These are phyloP conservation scores for Mesorhabditis belari DNA, from an alignment of 2,888 invertebrate genomes.

Conservation along the genomic window DNA sequence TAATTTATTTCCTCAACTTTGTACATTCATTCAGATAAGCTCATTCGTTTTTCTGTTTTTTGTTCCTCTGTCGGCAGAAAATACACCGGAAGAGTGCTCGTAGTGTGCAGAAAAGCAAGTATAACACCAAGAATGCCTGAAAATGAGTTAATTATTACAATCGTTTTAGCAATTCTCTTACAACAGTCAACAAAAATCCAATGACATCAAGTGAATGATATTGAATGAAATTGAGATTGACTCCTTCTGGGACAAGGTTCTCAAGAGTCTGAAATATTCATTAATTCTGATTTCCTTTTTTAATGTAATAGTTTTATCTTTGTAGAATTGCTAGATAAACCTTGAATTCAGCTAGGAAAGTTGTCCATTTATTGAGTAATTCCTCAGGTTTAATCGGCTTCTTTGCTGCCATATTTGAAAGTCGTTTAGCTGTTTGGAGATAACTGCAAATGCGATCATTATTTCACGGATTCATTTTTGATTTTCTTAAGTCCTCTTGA, in stretches of 20 bases:
- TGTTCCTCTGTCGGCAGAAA: background rate
- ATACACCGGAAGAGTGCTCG: background rate
- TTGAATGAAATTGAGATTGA: constrained; percentile 28
- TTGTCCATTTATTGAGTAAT: constrained; percentile 33
- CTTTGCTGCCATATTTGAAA: constrained; percentile 28
- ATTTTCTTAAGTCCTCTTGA: background rate
- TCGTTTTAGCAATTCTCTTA: background rate
- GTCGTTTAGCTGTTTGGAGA: constrained; percentile 15
- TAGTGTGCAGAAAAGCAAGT: background rate
- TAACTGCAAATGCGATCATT: no score
- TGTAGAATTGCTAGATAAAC: no score
- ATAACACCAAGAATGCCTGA: background rate
- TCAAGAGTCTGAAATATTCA: background rate
- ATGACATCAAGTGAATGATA: constrained; percentile 36
- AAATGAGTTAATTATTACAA: background rate
- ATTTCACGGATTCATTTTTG: background rate
- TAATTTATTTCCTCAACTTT: no score
- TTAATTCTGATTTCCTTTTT: background rate
- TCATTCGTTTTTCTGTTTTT: no score
- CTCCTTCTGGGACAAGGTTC: constrained; percentile 21
- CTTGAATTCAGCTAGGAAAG: constrained; percentile 36
- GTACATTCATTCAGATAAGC: no score
- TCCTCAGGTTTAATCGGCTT: constrained; percentile 32
- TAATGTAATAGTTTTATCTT: no score
- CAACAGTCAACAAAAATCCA: constrained; percentile 10